Percentiles rank a stretch among this genome's conserved stretches.
Evolutionary conservation across 1,140 invertebrate genomes (phyloP).

Genomic region (Zaprionus camerounensis): DNA sequence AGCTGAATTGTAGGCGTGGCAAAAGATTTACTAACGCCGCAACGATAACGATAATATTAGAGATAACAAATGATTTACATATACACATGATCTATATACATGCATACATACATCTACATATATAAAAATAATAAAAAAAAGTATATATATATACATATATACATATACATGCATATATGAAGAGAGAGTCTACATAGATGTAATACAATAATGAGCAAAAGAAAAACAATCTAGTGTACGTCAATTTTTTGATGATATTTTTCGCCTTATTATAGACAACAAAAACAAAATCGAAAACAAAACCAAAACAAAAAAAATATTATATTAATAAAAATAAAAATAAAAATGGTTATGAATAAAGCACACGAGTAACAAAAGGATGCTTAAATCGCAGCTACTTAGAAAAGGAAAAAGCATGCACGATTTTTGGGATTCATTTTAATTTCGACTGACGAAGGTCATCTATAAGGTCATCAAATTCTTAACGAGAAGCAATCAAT

Average conservation of each 20-base stretch:
- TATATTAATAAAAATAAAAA: slow-evolving; percentile 16
- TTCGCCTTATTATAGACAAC: slow-evolving; percentile 81
- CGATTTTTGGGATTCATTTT: slow-evolving; percentile 16
- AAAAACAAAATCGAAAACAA: slow-evolving; percentile 28
- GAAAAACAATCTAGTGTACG: slow-evolving; percentile 79
- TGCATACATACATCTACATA: slow-evolving; percentile 27
- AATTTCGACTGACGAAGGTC: slow-evolving; percentile 14
- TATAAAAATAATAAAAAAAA: slow-evolving; percentile 8
- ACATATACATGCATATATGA: slow-evolving; percentile 29
- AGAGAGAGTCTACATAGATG: slow-evolving; percentile 34
- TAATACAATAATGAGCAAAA: slow-evolving; percentile 54
- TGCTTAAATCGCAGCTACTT: slow-evolving; percentile 4
- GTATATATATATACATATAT: slow-evolving; percentile 31
- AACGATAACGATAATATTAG: slow-evolving; percentile 5
- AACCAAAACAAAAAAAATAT: slow-evolving; percentile 29
- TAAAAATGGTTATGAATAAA: slow-evolving; percentile 22
- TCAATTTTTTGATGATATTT: slow-evolving; percentile 83
- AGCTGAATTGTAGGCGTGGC: slow-evolving; percentile 18
- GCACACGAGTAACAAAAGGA: slow-evolving; percentile 6
- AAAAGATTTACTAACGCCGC: slow-evolving; percentile 7
- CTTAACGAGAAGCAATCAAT: slow-evolving; percentile 73
- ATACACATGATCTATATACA: slow-evolving; percentile 20
- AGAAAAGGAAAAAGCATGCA: not conserved
- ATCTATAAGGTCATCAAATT: slow-evolving; percentile 8
- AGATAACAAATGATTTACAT: slow-evolving; percentile 27